Base-by-base conservation (phyloP, 1,140 invertebrate species). In the Drosophila sechellia region DNA sequence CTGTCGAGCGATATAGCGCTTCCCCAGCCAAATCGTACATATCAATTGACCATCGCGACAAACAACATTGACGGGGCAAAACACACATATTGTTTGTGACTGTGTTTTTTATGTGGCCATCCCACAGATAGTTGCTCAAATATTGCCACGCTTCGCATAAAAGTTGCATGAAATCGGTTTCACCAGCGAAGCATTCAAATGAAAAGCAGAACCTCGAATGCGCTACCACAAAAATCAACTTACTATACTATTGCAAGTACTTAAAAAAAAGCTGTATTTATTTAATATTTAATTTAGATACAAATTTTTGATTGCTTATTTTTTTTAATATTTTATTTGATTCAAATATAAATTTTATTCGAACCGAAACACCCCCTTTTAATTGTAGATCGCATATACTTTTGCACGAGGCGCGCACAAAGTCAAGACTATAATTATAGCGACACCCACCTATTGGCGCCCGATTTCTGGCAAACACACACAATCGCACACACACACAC, bases 371-470 rank as follows among this genome's bases (percentile, higher is more conserved):
- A 46, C 53, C 53, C 70, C 70, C 43, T 4, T 31, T 13, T 56
- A 17, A 15, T 27, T 40, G 39, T 53, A 55, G 77, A 66, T 42
- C 65, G 25, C 40, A 55, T 59, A 72, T 78, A 84, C 70, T 85
- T 85, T 85, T 85, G 81, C 81, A 87, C 84, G 76, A 87, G 83
- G 84, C 79, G 84, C 79, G 84, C 83, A 87, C 84, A 89, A 87
- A 83, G 76, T 87, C 76, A 87, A 87, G 84, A 83, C 84, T 89
- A 87, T 87, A 89, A 87, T 87, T 89, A 89, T 87, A 87, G 84
- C 84, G 84, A 87, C 84, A 87, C 84, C 84, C 83, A 87, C 83
- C 84, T 89, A 87, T 83, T 71, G 79, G 84, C 84, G 84, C 79
- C 84, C 84, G 77, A 89, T 70, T 83, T 89, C 71, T 73, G 49